Evolutionary conservation across 2,113 vertebrate genomes (phyloP), one percentile per base, ranked within the genome.

Genomic region (Cololabis saira): DNA sequence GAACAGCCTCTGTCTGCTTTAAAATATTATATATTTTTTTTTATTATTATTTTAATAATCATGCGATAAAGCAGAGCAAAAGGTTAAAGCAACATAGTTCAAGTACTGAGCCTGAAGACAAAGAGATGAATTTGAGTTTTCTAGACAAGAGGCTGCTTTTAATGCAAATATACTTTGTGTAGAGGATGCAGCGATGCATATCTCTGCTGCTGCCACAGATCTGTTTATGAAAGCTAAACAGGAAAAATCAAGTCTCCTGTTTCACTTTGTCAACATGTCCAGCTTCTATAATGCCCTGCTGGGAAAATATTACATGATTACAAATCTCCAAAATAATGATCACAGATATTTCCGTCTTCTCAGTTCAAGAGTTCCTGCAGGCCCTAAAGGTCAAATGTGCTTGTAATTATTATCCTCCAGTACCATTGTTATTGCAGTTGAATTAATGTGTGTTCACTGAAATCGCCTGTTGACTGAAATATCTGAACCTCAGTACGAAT

Each of bases 51-150:
- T 42, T 65, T 10, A 16, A 65, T 55, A 17, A 30, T 49, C 2
- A 45, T 57, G 57, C 68, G 68, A 78, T 52, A 61, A 44, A 13
- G 37, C 40, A 53, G 74, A 68, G 37, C 13, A 30, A 42, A 22
- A 22, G 1, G 13, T 1, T 8, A 37, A 37, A 33, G 37, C 21
- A 33, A 9, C 24, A 48, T 33, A 56, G 47, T 59, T 54, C 50
- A 50, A 61, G 54, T 2, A 12, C 16, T 5, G 2, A 54, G 42
- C 44, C 63, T 22, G 19, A 22, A 71, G 67, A 50, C 61, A 67
- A 73, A 65, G 64, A 75, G 47, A 30, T 55, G 19, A 60, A 58
- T 53, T 76, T 56, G 19, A 40, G 65, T 59, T 71, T 76, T 41
- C 42, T 12, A 27, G 61, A 50, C 24, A 51, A 10, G 21, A 68